Evolutionary conservation across 2,113 vertebrate genomes (phyloP), one percentile per base, ranked within the genome.

Genomic region (Emberiza fucata): DNA sequence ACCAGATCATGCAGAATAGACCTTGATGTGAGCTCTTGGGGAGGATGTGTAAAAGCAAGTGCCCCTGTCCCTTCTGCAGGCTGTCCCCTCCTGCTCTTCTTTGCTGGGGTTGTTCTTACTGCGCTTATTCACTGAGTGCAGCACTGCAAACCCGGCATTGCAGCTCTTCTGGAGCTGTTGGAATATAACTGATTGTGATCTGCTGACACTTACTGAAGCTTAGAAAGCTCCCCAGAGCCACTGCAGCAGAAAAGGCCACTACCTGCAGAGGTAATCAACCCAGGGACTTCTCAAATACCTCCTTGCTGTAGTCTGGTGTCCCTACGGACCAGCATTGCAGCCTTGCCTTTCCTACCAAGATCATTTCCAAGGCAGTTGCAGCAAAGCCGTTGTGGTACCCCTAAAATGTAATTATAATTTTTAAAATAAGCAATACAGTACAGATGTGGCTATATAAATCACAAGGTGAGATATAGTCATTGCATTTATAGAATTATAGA

Each of bases 81-180:
- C 13, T 57, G 28, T 83, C 22, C 14, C 3, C 8, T 61, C 69
- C 54, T 27, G 14, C 25, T 63, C 12, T 14, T 47, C 39, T 61
- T 70, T 56, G 9, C 59, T 0, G 0, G 69, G 18, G 24, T 15
- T 10, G 8, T 35, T 39, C 25, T 76, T 65, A 11, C 39, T 35
- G 16, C 44, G 54, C 61, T 89, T 71, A 48, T 10, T 76, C n/a
- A 14, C 66, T 48, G 40, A 24, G 40, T 50, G n/a, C 15, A 42
- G 28, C 11, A 18, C 29, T 3, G 2, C 60, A 78, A 45, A 75
- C 17, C 8, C 44, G 40, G 12, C 40, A 27, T 23, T 0, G 1
- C 53, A 65, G 57, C 29, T 90, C 42, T 75, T 57, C 48, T 77
- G 53, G 31, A 80, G 45, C 6, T 61, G 20, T 28, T 85, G 42